phyloP scores from a whole-genome alignment of 2,797 vertebrate species.

The Phataginus tricuspis region DNA sequence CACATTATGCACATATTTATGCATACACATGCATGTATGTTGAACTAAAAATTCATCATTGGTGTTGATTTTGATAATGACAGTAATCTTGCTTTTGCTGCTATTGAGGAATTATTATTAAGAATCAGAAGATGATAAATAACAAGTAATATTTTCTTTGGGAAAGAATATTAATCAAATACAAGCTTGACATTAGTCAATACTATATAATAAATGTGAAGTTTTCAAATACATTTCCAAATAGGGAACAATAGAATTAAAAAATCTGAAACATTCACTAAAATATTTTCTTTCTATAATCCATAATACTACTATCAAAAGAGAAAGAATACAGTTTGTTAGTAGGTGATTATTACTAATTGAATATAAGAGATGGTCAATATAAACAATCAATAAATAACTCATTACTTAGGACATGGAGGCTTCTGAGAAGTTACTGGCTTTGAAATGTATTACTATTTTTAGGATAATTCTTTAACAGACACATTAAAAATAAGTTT shows the following conservation, averaged over 20 bases:
- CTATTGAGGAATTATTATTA: neutral
- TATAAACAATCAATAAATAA: neutral
- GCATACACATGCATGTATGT: neutral
- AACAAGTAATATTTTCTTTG: neutral
- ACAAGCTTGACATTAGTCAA: neutral
- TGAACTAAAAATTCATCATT: neutral
- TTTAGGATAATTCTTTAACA: neutral
- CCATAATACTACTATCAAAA: neutral
- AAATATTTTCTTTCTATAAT: neutral
- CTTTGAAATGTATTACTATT: neutral
- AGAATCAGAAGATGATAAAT: neutral
- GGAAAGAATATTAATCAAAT: conserved; percentile 13
- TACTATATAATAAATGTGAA: neutral
- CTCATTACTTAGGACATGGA: neutral
- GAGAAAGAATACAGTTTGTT: neutral
- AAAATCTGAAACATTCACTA: neutral
- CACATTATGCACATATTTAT: neutral
- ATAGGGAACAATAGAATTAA: neutral
- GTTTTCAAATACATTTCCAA: neutral
- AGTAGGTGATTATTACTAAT: neutral
- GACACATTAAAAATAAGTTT: neutral
- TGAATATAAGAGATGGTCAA: conserved; percentile 1
- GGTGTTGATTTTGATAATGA: neutral
- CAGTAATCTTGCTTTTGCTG: neutral
- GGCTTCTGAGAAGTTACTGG: neutral